Conservation (phyloP, 2,113 vertebrate genomes). For the Percina caprodes region DNA sequence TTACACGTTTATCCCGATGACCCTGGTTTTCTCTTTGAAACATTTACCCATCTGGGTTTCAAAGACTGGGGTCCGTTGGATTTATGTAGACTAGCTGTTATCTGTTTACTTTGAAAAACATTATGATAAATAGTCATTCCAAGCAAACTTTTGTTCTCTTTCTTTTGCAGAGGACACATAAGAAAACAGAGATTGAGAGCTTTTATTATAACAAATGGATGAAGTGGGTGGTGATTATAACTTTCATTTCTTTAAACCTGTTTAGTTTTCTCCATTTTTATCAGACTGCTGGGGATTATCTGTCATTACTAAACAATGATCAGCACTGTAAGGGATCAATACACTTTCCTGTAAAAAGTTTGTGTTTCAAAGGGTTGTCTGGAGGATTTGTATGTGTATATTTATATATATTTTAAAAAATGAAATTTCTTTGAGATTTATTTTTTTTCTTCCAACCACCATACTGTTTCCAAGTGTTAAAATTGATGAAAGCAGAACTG, state of each 20-base stretch:
- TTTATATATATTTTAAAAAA: slow-evolving; percentile 83
- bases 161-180: slow-evolving; percentile 87
- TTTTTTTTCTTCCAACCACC: slow-evolving; percentile 69
- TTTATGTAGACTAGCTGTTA: slow-evolving; percentile 63
- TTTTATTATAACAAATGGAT: slow-evolving; percentile 85
- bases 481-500: slow-evolving; percentile 72
- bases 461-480: slow-evolving; percentile 75
- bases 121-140: slow-evolving; percentile 80
- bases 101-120: slow-evolving; percentile 70
- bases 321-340: slow-evolving; percentile 82
- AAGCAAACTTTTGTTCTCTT: slow-evolving; percentile 84
- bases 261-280: slow-evolving; percentile 55
- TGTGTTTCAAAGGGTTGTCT: slow-evolving; percentile 79
- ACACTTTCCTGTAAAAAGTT: slow-evolving; percentile 77
- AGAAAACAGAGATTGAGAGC: slow-evolving; percentile 84
- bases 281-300: slow-evolving; percentile 64
- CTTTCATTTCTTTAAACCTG: slow-evolving; percentile 62
- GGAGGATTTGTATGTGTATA: slow-evolving; percentile 77
- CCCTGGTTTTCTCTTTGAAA: slow-evolving; percentile 39
- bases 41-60: slow-evolving; percentile 43
- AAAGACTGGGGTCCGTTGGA: slow-evolving; percentile 51
- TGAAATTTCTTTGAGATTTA: slow-evolving; percentile 72
- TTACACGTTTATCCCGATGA: neutral
- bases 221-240: slow-evolving; percentile 78
- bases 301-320: slow-evolving; percentile 69